A percentile compares a stretch with the other conserved stretches of the same genome.
phyloP scores from a whole-genome alignment of 2,888 invertebrate species.

The Drosophila merina region DNA sequence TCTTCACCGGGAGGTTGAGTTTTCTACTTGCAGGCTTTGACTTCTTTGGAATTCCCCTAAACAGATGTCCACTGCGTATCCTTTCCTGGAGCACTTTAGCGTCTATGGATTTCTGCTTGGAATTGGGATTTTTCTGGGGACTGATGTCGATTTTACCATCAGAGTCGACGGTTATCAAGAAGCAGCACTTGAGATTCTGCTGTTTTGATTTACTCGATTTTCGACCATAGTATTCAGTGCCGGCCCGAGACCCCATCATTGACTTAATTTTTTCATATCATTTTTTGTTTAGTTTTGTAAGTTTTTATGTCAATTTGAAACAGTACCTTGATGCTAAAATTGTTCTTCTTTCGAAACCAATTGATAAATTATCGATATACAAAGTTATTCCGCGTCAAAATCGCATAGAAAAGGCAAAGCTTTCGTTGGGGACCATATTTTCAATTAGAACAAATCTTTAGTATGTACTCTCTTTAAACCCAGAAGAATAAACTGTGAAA shows the following conservation, averaged over 20 bases:
- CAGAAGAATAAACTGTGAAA: no score
- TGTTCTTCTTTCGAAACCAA: no score
- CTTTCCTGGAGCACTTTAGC: not conserved
- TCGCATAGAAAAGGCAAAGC: no score
- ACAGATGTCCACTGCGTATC: not conserved
- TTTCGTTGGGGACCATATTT: no score
- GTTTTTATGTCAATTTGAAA: not conserved
- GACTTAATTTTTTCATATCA: conserved; percentile 4
- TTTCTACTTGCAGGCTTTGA: not conserved
- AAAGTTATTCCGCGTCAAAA: no score
- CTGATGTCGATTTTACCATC: conserved; percentile 49
- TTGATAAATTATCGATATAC: no score
- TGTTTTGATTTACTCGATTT: not conserved
- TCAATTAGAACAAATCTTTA: no score
- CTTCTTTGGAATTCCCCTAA: not conserved
- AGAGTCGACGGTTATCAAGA: conserved; percentile 49
- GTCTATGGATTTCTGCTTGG: not conserved
- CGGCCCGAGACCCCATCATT: conserved; percentile 3
- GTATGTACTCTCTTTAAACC: no score
- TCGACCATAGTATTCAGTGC: conserved; percentile 4
- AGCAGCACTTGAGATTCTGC: conserved; percentile 31
- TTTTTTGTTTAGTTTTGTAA: conserved; percentile 29
- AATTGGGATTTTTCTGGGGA: not conserved
- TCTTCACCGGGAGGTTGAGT: not conserved
- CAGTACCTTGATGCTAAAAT: not conserved